These are phyloP conservation scores for Lacerta agilis DNA, from an alignment of 2,797 vertebrate genomes.

Conservation along the genomic window DNA sequence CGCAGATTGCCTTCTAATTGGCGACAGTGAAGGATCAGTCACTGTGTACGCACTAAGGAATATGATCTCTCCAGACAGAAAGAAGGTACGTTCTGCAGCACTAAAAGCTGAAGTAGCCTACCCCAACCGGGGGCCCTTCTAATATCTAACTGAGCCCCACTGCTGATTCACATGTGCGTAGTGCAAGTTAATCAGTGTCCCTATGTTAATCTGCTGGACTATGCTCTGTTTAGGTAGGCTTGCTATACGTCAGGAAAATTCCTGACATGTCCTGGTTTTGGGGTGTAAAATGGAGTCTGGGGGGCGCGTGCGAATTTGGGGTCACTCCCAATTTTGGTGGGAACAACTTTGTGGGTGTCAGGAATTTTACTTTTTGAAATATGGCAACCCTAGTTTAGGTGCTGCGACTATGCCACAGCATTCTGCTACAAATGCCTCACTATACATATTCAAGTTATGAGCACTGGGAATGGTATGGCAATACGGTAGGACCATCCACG, in stretches of 20 bases:
- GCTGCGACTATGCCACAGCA: background rate
- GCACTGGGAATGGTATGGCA: background rate
- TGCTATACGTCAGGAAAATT: no score
- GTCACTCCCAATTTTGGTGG: no score
- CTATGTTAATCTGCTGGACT: background rate
- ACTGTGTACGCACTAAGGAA: constrained; percentile 82
- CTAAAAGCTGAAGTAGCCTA: background rate
- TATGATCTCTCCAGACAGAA: constrained; percentile 61
- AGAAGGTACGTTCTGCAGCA: constrained; percentile 72
- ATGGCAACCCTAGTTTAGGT: background rate
- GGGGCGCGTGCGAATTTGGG: no score
- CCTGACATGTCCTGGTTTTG: no score
- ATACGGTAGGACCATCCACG: background rate
- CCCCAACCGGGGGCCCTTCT: background rate
- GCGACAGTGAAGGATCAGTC: constrained; percentile 87
- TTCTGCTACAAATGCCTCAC: background rate
- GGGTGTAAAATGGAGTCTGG: no score
- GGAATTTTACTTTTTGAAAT: no score
- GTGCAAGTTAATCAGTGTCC: background rate
- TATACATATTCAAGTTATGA: no score
- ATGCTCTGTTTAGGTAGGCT: no score
- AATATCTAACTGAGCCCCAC: background rate
- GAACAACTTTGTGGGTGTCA: no score
- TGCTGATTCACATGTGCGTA: background rate
- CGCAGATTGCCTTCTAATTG: constrained; percentile 85